These are phyloP conservation scores for Tachina grossa DNA, from an alignment of 2,888 invertebrate genomes.

Conservation along the genomic window DNA sequence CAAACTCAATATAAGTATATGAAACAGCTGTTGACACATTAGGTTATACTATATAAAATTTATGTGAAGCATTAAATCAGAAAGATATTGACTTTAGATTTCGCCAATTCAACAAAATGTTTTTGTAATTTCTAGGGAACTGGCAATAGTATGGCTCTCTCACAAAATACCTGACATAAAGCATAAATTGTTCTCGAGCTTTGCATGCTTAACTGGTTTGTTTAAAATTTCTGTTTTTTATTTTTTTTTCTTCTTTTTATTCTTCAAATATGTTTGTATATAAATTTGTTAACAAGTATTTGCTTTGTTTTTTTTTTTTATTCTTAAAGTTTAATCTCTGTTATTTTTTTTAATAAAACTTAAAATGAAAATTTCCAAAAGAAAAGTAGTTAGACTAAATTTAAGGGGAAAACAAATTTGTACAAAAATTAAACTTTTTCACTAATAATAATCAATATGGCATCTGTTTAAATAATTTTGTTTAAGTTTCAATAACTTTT, in stretches of 20 bases:
- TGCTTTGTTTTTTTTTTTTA: slow-evolving; percentile 40
- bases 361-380: slow-evolving; percentile 30
- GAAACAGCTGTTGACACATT: too few relatives aligned
- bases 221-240: slow-evolving; percentile 16
- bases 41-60: too few relatives aligned
- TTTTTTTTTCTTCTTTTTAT: slow-evolving; percentile 17
- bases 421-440: slow-evolving; percentile 18
- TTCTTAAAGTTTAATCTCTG: slow-evolving; percentile 49
- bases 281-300: slow-evolving; percentile 64
- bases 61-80: too few relatives aligned
- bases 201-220: neutral
- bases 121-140: too few relatives aligned
- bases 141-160: too few relatives aligned
- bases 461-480: slow-evolving; percentile 63
- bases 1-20: too few relatives aligned
- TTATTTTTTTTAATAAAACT: slow-evolving; percentile 36
- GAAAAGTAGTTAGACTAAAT: slow-evolving; percentile 6
- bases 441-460: slow-evolving; percentile 69
- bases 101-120: too few relatives aligned
- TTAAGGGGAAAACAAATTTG: slow-evolving; percentile 28
- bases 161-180: too few relatives aligned
- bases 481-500: slow-evolving; percentile 49
- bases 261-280: slow-evolving; percentile 22
- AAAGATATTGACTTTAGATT: too few relatives aligned
- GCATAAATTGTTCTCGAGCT: neutral